Base-by-base conservation (phyloP, 1,140 invertebrate genomes). In the Colletes gigas region DNA sequence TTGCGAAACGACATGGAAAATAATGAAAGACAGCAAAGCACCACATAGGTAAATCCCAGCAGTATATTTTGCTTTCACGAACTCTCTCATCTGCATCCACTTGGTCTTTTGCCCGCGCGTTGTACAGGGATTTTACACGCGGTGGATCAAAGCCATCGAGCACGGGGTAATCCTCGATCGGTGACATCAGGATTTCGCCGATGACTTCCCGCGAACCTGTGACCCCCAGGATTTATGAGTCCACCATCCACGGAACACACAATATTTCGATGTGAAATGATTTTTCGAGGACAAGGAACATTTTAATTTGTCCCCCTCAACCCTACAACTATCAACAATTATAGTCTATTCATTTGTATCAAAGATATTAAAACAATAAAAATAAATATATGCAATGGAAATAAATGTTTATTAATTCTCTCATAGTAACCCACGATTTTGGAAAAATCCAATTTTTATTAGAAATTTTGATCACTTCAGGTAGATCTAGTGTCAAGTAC, bases 31-130 rank as follows among this genome's bases (percentile, higher is more conserved):
- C 21, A 44, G 19, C 50, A 3, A 77, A 77, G 74, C 59, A 50
- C 41, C 65, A 41, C 21, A 65, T 77, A 77, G 21, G 74, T 77
- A 77, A 77, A 77, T 69, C 74, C 52, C 19, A 3, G 50, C 30
- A 75, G 21, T 17, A 41, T 62, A 57, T 76, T 77, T 59, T 47
- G 41, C 44, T 77, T 50, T 50, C 41, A 68, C 1, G 6, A 21
- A 60, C 19, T 77, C 65, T n/a, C 71, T 52, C 65, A 44, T 30
- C 65, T 21, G 6, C 55, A 44, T 39, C 1, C 74, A 39, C 65
- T 39, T 66, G 65, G 41, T 75, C 54, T 50, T 55, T 59, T 17
- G 39, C 14, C n/a, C 30, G 39, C 17, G n/a, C n/a, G 5, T 10
- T 41, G 21, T 19, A 19, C 41, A 41, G 41, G 30, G 54, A 59